Evolutionary conservation across 30 jellyfish, hydroid and myxozoan species (phyloP).

Genomic region (Calvadosia cruxmelitensis): DNA sequence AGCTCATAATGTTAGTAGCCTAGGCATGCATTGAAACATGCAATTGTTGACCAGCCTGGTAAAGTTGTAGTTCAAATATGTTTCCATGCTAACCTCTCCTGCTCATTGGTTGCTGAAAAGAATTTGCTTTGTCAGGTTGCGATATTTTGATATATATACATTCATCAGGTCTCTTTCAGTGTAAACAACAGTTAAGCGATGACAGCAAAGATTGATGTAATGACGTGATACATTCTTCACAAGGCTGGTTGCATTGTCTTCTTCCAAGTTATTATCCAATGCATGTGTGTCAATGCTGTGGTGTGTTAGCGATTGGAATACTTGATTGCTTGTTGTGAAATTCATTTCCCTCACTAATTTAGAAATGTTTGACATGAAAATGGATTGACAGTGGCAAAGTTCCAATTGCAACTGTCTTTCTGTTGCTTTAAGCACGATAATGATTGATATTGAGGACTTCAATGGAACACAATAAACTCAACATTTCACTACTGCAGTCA

Average conservation of each 20-base stretch:
- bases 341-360: no score
- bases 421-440: background rate
- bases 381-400: background rate
- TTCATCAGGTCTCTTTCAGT: background rate
- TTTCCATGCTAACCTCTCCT: no score
- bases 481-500: no score
- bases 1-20: no score
- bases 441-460: background rate
- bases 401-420: background rate
- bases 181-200: background rate
- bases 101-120: background rate
- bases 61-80: no score
- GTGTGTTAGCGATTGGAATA: background rate
- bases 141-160: background rate
- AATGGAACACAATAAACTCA: background rate
- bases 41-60: no score
- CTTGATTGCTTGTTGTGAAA: background rate
- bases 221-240: background rate
- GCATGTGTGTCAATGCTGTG: background rate
- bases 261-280: background rate
- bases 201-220: background rate
- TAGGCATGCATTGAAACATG: no score
- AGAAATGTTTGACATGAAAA: background rate
- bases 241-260: background rate
- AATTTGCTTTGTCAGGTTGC: background rate